A percentile compares a stretch with the other conserved stretches of the same genome.
These are phyloP conservation scores for Lottia gigantea DNA, from an alignment of 2,888 invertebrate species.

Conservation along the genomic window DNA sequence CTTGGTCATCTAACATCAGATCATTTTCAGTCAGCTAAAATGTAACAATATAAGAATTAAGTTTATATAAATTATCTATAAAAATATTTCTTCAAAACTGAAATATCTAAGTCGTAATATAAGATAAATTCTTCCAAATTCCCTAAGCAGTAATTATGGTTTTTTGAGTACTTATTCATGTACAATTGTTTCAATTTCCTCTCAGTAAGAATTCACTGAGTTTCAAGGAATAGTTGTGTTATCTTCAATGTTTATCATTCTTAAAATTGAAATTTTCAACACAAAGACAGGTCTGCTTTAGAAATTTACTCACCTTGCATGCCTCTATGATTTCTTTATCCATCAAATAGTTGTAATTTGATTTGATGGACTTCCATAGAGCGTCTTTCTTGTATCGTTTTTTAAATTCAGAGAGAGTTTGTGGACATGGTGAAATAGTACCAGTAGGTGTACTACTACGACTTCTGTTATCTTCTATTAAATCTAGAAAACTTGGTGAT, in stretches of 20 bases:
- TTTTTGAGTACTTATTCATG: no score
- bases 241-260: neutral
- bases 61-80: no score
- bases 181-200: no score
- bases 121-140: no score
- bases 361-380: constrained; percentile 90
- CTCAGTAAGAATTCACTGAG: no score
- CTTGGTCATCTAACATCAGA: constrained; percentile 76
- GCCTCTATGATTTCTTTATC: constrained; percentile 91
- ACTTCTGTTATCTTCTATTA: constrained; percentile 46
- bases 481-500: constrained; percentile 49
- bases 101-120: no score
- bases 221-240: no score
- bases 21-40: constrained; percentile 70
- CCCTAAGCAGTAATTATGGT: no score
- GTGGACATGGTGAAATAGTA: constrained; percentile 42
- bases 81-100: neutral
- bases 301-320: constrained; percentile 81
- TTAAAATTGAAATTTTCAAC: neutral
- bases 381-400: constrained; percentile 76
- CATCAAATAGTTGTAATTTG: constrained; percentile 95
- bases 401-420: constrained; percentile 54
- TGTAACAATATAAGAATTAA: constrained; percentile 12
- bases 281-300: no score
- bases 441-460: constrained; percentile 44